These are phyloP conservation scores for Pangasius sanitwongsei DNA, from an alignment of 2,797 vertebrate genomes.

Conservation along the genomic window DNA sequence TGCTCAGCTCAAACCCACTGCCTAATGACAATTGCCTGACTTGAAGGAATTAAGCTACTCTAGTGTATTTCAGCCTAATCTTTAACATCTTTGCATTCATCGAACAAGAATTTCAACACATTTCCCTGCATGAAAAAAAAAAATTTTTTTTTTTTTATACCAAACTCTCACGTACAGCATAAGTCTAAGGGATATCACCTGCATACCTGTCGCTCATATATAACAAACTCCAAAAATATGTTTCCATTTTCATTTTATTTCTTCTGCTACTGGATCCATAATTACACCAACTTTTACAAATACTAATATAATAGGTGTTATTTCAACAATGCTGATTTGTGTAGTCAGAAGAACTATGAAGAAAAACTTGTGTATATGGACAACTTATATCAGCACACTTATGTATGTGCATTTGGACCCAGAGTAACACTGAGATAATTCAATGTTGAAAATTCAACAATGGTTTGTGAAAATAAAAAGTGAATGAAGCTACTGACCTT, in stretches of 20 bases:
- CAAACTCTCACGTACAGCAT: background rate
- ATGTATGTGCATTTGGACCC: background rate
- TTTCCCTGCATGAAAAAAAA: background rate
- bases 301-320: background rate
- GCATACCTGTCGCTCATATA: background rate
- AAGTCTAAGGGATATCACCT: background rate
- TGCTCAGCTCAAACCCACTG: background rate
- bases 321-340: background rate
- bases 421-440: background rate
- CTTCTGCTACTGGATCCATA: background rate
- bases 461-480: background rate
- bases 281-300: background rate
- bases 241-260: background rate
- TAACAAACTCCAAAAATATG: background rate
- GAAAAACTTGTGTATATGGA: background rate
- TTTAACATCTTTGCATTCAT: background rate
- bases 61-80: background rate
- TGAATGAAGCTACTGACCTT: conserved; percentile 65
- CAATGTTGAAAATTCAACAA: background rate
- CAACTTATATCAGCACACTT: background rate
- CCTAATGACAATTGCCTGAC: background rate
- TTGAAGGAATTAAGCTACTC: background rate
- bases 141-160: background rate
- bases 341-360: background rate
- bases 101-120: no score